Evolutionary conservation across 1,140 invertebrate genomes (phyloP).

Genomic region (Platyscapa corneri): DNA sequence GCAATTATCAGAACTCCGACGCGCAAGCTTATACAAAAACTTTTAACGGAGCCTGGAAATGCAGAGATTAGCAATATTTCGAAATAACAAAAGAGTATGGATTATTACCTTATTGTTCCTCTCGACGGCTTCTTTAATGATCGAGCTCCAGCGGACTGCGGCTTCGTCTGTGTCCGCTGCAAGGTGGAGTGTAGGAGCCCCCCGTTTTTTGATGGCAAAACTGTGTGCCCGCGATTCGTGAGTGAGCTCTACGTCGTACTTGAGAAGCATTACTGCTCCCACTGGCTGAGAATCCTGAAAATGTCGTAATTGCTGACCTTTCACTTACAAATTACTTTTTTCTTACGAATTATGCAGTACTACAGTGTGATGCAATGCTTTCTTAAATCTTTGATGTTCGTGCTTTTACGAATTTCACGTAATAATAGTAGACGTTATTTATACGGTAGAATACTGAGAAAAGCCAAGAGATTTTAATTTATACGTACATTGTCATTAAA

Average conservation of each 20-base stretch:
- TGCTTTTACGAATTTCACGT: too few relatives aligned
- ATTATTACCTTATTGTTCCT: conserved; percentile 77
- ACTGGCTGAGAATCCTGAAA: conserved; percentile 90
- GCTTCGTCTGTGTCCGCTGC: conserved; percentile 87
- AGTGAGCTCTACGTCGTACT: conserved; percentile 83
- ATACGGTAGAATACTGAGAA: too few relatives aligned
- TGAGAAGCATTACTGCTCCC: conserved; percentile 89
- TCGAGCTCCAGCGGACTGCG: conserved; percentile 83
- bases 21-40: too few relatives aligned
- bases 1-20: too few relatives aligned
- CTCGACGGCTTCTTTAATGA: conserved; percentile 82
- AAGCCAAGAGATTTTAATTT: too few relatives aligned
- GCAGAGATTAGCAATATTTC: background rate
- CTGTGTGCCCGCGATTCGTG: conserved; percentile 78
- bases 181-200: conserved; percentile 85
- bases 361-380: too few relatives aligned
- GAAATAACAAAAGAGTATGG: background rate
- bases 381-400: too few relatives aligned
- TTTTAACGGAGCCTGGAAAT: too few relatives aligned
- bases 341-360: too few relatives aligned
- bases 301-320: background rate
- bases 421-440: too few relatives aligned
- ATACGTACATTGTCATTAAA: too few relatives aligned
- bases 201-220: conserved; percentile 86
- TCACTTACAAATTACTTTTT: too few relatives aligned